These are phyloP conservation scores for Macropis europaea DNA, from an alignment of 2,888 invertebrate species.

Conservation along the genomic window DNA sequence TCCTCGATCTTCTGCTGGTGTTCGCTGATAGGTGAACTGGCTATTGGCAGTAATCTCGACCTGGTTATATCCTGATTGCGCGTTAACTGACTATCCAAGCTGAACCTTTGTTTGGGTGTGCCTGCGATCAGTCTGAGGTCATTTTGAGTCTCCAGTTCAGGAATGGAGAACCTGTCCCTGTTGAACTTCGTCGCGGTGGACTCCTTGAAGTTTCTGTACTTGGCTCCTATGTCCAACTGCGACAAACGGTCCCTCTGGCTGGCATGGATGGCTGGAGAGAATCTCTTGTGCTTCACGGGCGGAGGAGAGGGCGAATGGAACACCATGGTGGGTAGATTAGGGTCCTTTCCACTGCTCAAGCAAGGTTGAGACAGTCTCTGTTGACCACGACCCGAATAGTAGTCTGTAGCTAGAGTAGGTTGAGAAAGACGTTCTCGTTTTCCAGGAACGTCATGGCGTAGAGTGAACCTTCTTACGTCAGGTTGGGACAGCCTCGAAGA, in stretches of 20 bases:
- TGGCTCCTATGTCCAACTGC: conserved; percentile 72
- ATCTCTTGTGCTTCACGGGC: conserved; percentile 68
- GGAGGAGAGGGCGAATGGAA: conserved; percentile 59
- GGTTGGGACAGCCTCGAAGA: conserved; percentile 66
- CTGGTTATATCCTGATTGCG: conserved; percentile 69
- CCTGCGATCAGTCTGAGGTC: conserved; percentile 74
- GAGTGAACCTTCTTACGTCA: conserved; percentile 58
- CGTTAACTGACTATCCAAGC: conserved; percentile 73
- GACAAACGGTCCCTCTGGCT: conserved; percentile 71
- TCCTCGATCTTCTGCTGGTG: conserved; percentile 60
- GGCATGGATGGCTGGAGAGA: conserved; percentile 62
- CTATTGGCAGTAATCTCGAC: conserved; percentile 71
- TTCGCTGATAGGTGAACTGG: conserved; percentile 75
- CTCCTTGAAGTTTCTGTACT: conserved; percentile 65
- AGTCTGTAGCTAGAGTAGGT: conserved; percentile 73
- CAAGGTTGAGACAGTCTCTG: conserved; percentile 75
- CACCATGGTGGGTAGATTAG: conserved; percentile 32
- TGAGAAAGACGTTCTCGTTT: conserved; percentile 74
- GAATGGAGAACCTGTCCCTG: conserved; percentile 75
- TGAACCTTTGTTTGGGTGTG: conserved; percentile 75
- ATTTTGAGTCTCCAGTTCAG: conserved; percentile 75
- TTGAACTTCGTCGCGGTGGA: conserved; percentile 67
- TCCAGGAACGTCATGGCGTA: conserved; percentile 58
- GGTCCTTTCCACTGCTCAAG: conserved; percentile 58
- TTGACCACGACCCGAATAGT: conserved; percentile 70